These are phyloP conservation scores for Conchocele bisecta DNA, from an alignment of 2,888 invertebrate species.

Conservation along the genomic window DNA sequence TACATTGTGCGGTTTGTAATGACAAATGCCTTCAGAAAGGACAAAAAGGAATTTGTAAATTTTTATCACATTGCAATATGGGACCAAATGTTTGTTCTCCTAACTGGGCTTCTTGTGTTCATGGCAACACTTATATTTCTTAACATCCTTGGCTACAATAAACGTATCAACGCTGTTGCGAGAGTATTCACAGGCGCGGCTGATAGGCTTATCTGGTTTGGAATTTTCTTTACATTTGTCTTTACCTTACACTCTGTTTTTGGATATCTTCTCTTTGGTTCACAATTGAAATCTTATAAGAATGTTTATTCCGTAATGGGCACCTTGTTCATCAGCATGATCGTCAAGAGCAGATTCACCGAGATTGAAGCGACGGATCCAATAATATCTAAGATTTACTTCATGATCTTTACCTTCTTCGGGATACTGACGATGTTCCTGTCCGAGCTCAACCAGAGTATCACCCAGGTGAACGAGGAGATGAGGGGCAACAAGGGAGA, in stretches of 20 bases:
- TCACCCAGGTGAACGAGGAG: conserved; percentile 54
- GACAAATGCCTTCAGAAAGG: conserved; percentile 60
- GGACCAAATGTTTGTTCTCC: conserved; percentile 63
- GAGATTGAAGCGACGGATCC: conserved; percentile 61
- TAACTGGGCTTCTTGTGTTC: conserved; percentile 64
- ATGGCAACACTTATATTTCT: conserved; percentile 65
- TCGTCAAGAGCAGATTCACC: conserved; percentile 68
- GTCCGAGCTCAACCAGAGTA: conserved; percentile 68
- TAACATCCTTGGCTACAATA: conserved; percentile 70
- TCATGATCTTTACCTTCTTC: conserved; percentile 64
- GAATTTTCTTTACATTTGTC: conserved; percentile 61
- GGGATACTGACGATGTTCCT: conserved; percentile 70
- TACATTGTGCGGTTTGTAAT: conserved; percentile 54
- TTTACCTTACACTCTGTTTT: conserved; percentile 64
- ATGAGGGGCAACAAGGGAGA: conserved; percentile 56
- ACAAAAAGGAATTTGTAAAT: conserved; percentile 69
- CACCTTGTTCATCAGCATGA: conserved; percentile 68
- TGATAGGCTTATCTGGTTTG: conserved; percentile 65
- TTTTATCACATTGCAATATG: conserved; percentile 70
- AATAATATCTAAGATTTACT: conserved; percentile 68
- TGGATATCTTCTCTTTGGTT: conserved; percentile 66
- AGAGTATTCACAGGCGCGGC: conserved; percentile 63
- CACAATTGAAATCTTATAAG: conserved; percentile 60
- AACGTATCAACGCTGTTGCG: conserved; percentile 59
- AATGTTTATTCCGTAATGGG: conserved; percentile 60